Base-by-base conservation (phyloP, 2,888 invertebrate genomes). In the Ochlodes sylvanus region DNA sequence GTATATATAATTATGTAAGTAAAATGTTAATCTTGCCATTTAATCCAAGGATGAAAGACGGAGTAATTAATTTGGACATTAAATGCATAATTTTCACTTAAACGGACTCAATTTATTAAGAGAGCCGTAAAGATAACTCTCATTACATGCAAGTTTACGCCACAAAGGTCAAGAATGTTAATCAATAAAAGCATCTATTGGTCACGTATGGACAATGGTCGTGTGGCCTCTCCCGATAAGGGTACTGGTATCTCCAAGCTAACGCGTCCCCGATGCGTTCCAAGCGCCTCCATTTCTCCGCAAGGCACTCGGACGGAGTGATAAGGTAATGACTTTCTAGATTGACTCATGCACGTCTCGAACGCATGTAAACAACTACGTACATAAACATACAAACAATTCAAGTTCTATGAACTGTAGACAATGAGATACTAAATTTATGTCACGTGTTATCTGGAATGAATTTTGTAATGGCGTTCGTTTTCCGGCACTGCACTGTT, bases 341-440 rank as follows among this genome's bases (percentile, higher is more conserved):
- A 88, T 89, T 87, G 89, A 87, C 87, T 88, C 87, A 86, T 85
- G 79, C 78, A 74, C 75, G 75, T 75, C 77, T 81, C 76, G 73
- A 80, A 81, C 82, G 81, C 75, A 80, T 84, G 86, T 86, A 84
- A 82, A 85, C 82, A 85, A 77, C 81, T 80, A 76, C 74, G 71
- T 73, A 77, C 67, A 72, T 69, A 75, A 77, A 74, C 77, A 82
- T 77, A 75, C 70, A 75, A 81, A 81, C 80, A 85, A 81, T 79
- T 81, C 80, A 86, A 88, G 90, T 91, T 91, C 91, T 86, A 86
- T 89, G 91, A 91, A 91, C 90, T 87, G 84, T 79, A 76, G 71
- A 73, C 77, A 75, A 77, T 75, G 73, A 79, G 88, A 90, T 89
- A 90, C 79, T 81, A 82, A 84, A 90, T 89, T 87, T 87, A 86